These are phyloP conservation scores for Paradoxurus hermaphroditus DNA, from an alignment of 2,113 vertebrate species.

Conservation along the genomic window DNA sequence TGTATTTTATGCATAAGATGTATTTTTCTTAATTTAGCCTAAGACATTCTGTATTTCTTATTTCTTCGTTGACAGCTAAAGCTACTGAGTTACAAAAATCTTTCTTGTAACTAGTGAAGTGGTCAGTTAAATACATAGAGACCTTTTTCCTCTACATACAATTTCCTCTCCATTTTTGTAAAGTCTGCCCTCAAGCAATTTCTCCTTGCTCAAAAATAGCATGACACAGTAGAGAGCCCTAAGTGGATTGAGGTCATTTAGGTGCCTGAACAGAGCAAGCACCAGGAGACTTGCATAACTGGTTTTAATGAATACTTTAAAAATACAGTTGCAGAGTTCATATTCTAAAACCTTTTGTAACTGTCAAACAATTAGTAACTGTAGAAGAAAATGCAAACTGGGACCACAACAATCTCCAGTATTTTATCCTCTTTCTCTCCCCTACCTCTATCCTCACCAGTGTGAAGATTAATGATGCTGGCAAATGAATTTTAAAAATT, in stretches of 20 bases:
- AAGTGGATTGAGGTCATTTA: slow-evolving; percentile 18
- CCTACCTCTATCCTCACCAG: background rate
- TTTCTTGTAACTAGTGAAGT: background rate
- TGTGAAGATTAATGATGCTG: background rate
- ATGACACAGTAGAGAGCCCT: background rate
- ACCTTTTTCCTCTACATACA: background rate
- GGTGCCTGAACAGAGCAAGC: background rate
- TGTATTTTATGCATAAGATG: background rate
- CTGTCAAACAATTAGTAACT: background rate
- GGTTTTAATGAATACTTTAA: slow-evolving; percentile 32
- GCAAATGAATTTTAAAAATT: slow-evolving; percentile 21
- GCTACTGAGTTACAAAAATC: background rate
- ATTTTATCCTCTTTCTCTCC: background rate
- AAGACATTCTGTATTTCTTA: background rate
- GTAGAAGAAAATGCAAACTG: background rate
- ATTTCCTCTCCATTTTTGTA: background rate
- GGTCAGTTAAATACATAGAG: slow-evolving; percentile 12
- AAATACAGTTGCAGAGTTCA: background rate
- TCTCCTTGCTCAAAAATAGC: slow-evolving; percentile 34
- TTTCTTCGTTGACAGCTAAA: slow-evolving; percentile 9
- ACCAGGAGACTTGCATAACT: slow-evolving; percentile 16
- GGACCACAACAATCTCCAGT: background rate
- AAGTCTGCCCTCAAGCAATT: slow-evolving; percentile 16
- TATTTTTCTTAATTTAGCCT: slow-evolving; percentile 35
- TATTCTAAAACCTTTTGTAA: slow-evolving; percentile 3